A percentile compares a stretch with the other conserved stretches of the same genome.
phyloP scores from a whole-genome alignment of 2,888 invertebrate genomes.

The Helicoverpa assulta region DNA sequence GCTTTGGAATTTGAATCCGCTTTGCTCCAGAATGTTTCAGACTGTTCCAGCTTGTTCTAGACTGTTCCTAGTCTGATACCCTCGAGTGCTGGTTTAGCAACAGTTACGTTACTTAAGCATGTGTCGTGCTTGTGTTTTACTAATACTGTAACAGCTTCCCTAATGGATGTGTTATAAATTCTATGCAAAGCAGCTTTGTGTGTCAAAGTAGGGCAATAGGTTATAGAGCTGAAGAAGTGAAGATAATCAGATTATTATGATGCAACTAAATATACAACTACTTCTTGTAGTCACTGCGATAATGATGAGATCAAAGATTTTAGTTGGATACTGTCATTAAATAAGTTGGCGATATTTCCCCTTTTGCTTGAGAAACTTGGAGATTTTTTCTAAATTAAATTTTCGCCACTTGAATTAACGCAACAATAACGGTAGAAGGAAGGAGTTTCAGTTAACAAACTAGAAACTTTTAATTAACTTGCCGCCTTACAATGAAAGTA shows the following conservation, averaged over 20 bases:
- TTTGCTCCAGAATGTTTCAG: slow-evolving; percentile 18
- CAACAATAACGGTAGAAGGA: slow-evolving; percentile 52
- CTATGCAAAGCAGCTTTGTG: no score
- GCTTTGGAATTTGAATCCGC: slow-evolving; percentile 34
- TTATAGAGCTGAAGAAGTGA: no score
- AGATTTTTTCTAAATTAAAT: slow-evolving; percentile 16
- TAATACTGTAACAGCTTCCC: neutral
- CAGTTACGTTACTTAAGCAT: neutral
- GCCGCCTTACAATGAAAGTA: slow-evolving; percentile 63
- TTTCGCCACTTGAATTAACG: slow-evolving; percentile 30
- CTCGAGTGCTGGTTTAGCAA: neutral
- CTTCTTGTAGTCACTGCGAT: no score
- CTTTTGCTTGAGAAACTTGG: neutral
- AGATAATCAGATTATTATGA: no score
- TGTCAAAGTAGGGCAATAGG: no score
- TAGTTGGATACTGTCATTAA: neutral
- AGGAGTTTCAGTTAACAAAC: slow-evolving; percentile 61
- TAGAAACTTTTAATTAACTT: slow-evolving; percentile 70
- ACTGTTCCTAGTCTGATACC: slow-evolving; percentile 13
- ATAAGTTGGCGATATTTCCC: neutral
- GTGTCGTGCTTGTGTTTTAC: neutral
- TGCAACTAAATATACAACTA: no score
- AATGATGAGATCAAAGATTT: no score
- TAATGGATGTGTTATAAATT: neutral
- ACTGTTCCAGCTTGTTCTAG: slow-evolving; percentile 4